Evolutionary conservation across 2,113 vertebrate genomes (phyloP).

Genomic region (Macaca nemestrina): DNA sequence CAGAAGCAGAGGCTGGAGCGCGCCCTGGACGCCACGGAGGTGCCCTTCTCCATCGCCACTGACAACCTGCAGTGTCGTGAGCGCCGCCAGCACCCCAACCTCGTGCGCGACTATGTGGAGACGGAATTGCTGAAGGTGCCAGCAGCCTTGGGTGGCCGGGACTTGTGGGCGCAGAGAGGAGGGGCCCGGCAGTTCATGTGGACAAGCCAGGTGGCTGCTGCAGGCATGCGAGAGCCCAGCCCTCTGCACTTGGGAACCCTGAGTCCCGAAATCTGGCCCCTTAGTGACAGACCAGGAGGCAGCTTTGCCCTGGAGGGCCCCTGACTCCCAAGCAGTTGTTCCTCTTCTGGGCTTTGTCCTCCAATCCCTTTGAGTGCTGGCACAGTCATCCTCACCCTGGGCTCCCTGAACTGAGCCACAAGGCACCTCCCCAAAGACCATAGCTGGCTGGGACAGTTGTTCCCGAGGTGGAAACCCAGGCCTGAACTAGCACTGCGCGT

Average conservation of each 20-base stretch:
- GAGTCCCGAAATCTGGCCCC: no score
- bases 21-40: conserved; percentile 86
- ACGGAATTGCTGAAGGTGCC: conserved; percentile 90
- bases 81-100: conserved; percentile 88
- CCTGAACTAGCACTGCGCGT: neutral
- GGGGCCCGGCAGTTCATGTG: no score
- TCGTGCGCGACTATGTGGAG: conserved; percentile 91
- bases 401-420: neutral
- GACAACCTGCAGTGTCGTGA: conserved; percentile 93
- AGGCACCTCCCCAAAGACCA: neutral
- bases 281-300: neutral
- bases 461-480: neutral
- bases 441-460: accelerated
- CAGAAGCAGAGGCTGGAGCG: conserved; percentile 89
- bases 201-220: no score
- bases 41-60: conserved; percentile 84
- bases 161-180: no score
- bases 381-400: neutral
- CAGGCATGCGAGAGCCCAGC: no score
- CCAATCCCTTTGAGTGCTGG: neutral
- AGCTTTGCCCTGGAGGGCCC: neutral
- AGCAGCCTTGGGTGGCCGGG: neutral
- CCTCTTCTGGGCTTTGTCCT: neutral
- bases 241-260: no score
- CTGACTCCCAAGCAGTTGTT: neutral